phyloP scores from a whole-genome alignment of 1,140 invertebrate genomes.

The Platyscapa corneri region DNA sequence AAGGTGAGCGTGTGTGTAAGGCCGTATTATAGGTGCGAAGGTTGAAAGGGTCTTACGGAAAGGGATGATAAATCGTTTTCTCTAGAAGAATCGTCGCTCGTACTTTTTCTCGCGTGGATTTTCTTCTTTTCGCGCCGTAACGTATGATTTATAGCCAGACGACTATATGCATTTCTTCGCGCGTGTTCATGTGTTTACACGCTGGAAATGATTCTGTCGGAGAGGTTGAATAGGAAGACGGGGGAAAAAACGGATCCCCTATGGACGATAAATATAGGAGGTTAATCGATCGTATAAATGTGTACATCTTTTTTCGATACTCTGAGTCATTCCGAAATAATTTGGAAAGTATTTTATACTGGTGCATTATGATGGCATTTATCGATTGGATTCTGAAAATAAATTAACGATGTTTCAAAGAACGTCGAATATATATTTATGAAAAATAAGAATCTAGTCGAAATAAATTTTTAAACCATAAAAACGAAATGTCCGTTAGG shows the following conservation, averaged over 20 bases:
- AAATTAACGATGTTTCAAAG: not conserved
- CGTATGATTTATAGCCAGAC: slow-evolving; percentile 13
- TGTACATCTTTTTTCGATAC: slow-evolving; percentile 13
- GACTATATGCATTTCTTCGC: slow-evolving; percentile 17
- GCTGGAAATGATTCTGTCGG: slow-evolving; percentile 31
- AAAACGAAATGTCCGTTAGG: too few relatives aligned
- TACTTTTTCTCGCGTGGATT: not conserved
- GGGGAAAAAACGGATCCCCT: slow-evolving; percentile 9
- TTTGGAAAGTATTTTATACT: not conserved
- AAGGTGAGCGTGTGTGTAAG: not conserved
- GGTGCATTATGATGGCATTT: not conserved
- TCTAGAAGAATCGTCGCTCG: not conserved
- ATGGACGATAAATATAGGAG: not conserved
- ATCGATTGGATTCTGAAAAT: slow-evolving; percentile 1
- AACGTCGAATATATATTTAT: not conserved
- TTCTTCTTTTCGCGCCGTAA: slow-evolving; percentile 12
- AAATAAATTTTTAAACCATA: not conserved
- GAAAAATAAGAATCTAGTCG: not conserved
- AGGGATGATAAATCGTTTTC: slow-evolving; percentile 35
- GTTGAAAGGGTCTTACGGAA: not conserved
- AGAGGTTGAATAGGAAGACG: slow-evolving; percentile 3
- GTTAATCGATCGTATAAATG: slow-evolving; percentile 7
- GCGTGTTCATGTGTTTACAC: slow-evolving; percentile 19
- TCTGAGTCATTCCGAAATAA: slow-evolving; percentile 18
- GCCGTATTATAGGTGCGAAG: not conserved